phyloP scores from a whole-genome alignment of 2,888 invertebrate species.

The Pandemis heparana region DNA sequence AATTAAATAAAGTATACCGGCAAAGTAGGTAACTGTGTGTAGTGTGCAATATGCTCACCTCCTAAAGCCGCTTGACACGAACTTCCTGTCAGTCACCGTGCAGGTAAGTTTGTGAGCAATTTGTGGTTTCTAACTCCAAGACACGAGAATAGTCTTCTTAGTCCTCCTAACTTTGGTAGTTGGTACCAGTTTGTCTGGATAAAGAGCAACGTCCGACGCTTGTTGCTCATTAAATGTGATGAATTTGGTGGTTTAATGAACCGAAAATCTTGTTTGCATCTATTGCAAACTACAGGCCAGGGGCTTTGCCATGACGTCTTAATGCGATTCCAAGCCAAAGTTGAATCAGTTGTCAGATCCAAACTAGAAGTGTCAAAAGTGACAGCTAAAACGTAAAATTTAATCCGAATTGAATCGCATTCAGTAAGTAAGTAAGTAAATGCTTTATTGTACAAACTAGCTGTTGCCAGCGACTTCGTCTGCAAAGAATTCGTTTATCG shows the following conservation, averaged over 20 bases:
- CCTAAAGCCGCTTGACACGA: constrained; percentile 51
- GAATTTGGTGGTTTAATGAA: neutral
- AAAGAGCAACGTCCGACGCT: neutral
- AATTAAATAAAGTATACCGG: no score
- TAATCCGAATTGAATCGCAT: no score
- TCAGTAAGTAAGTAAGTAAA: no score
- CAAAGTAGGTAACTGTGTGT: neutral
- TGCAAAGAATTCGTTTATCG: no score
- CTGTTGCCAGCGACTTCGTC: no score
- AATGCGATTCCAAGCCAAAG: no score
- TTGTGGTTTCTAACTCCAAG: constrained; percentile 55
- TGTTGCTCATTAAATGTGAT: neutral
- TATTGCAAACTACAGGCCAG: no score
- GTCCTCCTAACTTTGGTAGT: constrained; percentile 18
- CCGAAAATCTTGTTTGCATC: neutral
- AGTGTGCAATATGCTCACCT: neutral
- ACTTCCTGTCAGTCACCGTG: constrained; percentile 67
- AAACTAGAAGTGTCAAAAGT: no score
- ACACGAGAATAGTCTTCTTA: constrained; percentile 23
- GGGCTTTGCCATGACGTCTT: no score
- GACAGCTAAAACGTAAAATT: no score
- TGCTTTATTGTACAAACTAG: no score
- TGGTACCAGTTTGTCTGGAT: constrained; percentile 2
- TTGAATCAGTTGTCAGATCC: no score
- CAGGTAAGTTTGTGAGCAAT: constrained; percentile 52